Percentiles rank a stretch among this genome's conserved stretches.
phyloP scores from a whole-genome alignment of 2,888 invertebrate species.

The Latrodectus hesperus region DNA sequence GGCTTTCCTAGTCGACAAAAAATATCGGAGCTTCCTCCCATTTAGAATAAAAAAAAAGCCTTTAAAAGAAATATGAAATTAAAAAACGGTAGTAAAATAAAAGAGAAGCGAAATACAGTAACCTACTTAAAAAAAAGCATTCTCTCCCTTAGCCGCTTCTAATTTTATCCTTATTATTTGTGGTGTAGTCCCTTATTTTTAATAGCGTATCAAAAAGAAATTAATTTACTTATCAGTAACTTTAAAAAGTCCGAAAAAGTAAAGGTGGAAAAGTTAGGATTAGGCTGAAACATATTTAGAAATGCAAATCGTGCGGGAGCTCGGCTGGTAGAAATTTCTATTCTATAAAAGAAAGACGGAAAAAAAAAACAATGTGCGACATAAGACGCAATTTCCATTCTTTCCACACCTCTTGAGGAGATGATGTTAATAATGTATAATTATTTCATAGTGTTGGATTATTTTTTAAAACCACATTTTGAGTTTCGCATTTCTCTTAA shows the following conservation, averaged over 20 bases:
- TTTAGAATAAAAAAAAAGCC: slow-evolving; percentile 33
- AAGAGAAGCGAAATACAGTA: background rate
- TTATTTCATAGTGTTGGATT: slow-evolving; percentile 56
- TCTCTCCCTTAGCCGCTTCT: slow-evolving; percentile 21
- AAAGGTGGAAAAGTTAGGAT: slow-evolving; percentile 54
- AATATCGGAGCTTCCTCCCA: slow-evolving; percentile 8
- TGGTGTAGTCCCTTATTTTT: slow-evolving; percentile 63
- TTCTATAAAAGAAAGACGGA: slow-evolving; percentile 28
- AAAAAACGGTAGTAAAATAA: background rate
- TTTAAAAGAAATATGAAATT: background rate
- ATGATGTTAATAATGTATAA: slow-evolving; percentile 58
- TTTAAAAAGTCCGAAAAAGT: slow-evolving; percentile 52
- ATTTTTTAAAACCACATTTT: background rate
- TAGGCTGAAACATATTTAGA: slow-evolving; percentile 61
- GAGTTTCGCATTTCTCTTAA: background rate
- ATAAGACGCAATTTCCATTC: slow-evolving; percentile 43
- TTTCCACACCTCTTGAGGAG: slow-evolving; percentile 37
- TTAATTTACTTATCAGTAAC: slow-evolving; percentile 68
- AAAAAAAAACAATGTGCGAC: slow-evolving; percentile 52
- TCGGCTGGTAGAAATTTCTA: slow-evolving; percentile 9
- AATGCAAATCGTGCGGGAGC: slow-evolving; percentile 56
- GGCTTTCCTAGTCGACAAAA: background rate
- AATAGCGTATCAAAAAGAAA: slow-evolving; percentile 68
- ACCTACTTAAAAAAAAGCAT: slow-evolving; percentile 7
- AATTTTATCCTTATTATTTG: slow-evolving; percentile 65